Base-by-base conservation (phyloP, 1,140 invertebrate species). In the Scaptomyza pallida region DNA sequence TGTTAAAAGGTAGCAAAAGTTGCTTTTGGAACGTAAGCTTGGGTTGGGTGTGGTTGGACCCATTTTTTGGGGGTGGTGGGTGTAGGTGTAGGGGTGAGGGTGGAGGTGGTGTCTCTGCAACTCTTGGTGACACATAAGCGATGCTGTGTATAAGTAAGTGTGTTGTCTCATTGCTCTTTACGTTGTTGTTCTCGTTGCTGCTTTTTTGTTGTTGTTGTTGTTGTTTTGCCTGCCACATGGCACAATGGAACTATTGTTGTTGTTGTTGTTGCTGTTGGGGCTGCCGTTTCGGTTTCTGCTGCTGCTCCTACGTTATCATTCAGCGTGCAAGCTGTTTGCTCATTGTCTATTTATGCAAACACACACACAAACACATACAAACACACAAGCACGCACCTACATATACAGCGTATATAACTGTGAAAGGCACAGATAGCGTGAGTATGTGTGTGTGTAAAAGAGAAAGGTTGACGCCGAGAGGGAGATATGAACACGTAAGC, bases 331-430 rank as follows among this genome's bases (percentile, higher is more conserved):
- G 82, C 82, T 86, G 82, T 86, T 86, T 86, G 82, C 78, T 86
- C 82, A 86, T 86, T 86, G 82, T 86, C 82, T 86, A 86, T 88
- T 86, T 86, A 86, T 86, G 82, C 77, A 82, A 81, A 82, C 81
- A 77, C 62, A 73, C 67, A 86, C 61, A 78, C 50, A 86, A 12
- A 67, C 57, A 75, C 44, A 74, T 15, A 61, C 19, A 37, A 19
- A 44, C 33, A 43, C 12, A 41, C 16, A 51, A 10, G 19, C 17
- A 23, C 13, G 9, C 17, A 26, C 56, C 21, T 37, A 51, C 16
- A 30, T 13, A 15, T 15, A 52, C 30, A 51, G 5, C 13, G 13
- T 16, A 33, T 3, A 19, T 55, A 35, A 15, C 8, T 16, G 35
- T 12, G 21, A 26, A 21, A 3, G 30, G 13, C 8, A 6, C n/a